Conservation (phyloP, 2,888 invertebrate genomes). For the Leptinotarsa juncta region DNA sequence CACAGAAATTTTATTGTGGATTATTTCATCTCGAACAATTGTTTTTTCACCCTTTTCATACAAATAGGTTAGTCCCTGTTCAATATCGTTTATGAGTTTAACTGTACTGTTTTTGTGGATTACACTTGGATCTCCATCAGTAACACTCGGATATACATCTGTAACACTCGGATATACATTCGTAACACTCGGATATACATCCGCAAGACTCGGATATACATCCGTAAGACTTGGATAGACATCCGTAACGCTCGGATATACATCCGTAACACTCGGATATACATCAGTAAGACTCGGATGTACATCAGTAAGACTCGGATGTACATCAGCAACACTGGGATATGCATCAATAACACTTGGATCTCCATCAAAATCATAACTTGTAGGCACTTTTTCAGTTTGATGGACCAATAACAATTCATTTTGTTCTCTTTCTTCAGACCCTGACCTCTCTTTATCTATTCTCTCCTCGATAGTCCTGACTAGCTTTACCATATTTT, state of each 20-base stretch:
- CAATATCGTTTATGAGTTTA: not conserved
- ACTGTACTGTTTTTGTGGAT: not conserved
- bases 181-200: not conserved
- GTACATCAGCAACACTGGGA: not conserved
- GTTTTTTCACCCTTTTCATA: not conserved
- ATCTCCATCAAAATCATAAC: constrained; percentile 3
- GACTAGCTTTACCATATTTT: constrained; percentile 8
- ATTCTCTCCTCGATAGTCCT: constrained; percentile 14
- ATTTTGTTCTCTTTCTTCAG: not conserved
- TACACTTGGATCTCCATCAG: not conserved
- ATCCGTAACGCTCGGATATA: not conserved
- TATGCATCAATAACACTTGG: not conserved
- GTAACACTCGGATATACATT: not conserved
- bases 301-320: not conserved
- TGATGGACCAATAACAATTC: not conserved
- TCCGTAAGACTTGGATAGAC: not conserved
- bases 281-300: not conserved
- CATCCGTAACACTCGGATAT: not conserved
- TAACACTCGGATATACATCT: not conserved
- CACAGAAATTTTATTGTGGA: no score
- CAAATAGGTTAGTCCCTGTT: constrained; percentile 4
- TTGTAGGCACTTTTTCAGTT: not conserved
- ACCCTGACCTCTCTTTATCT: not conserved
- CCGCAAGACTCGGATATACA: no score
- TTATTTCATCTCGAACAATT: no score